phyloP scores from a whole-genome alignment of 2,113 vertebrate genomes.

The Ptilorrhoa leucosticta region DNA sequence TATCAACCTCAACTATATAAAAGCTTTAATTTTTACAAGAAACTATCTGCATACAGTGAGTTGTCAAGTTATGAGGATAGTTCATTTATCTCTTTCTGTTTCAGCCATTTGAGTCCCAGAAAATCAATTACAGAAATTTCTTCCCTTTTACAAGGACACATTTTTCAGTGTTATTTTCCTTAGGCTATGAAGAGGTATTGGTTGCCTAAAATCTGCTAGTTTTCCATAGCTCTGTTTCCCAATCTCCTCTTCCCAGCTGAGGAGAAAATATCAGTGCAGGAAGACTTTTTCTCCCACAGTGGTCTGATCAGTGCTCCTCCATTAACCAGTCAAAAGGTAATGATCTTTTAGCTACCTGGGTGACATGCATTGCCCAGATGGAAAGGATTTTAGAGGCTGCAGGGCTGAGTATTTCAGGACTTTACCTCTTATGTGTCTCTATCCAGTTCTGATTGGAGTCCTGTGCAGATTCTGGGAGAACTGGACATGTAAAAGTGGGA shows the following conservation, averaged over 20 bases:
- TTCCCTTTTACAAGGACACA: background rate
- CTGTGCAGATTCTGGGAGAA: background rate
- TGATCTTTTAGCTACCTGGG: background rate
- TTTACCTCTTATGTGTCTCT: background rate
- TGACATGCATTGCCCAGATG: background rate
- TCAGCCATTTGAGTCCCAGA: background rate
- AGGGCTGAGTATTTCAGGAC: background rate
- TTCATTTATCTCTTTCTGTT: background rate
- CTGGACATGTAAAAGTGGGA: background rate
- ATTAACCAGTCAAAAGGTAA: background rate
- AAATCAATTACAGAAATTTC: background rate
- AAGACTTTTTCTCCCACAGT: background rate
- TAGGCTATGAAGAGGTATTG: background rate
- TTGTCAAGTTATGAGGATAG: background rate
- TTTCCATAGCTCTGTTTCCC: background rate
- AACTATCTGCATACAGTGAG: background rate
- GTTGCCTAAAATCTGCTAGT: background rate
- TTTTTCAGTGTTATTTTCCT: background rate
- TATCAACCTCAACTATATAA: background rate
- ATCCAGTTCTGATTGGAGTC: background rate
- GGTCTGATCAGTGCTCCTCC: background rate
- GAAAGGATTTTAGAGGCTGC: background rate
- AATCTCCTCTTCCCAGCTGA: background rate
- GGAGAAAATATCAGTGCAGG: background rate
- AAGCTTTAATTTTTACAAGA: conserved; percentile 1